Evolutionary conservation across 2,113 vertebrate species (phyloP).

Genomic region (Ctenodactylus gundi): DNA sequence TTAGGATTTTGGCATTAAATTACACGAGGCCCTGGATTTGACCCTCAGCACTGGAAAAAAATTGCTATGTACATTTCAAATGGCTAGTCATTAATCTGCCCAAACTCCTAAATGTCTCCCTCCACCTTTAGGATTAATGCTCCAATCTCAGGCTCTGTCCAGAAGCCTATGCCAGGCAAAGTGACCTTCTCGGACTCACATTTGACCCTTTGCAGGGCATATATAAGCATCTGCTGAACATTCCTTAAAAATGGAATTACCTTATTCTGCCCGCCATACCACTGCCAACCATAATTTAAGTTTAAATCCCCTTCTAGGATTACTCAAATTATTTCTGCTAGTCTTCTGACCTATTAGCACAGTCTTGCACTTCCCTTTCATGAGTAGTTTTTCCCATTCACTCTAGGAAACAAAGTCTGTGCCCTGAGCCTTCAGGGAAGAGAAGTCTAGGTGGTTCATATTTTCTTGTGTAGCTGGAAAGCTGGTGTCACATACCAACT

Average conservation of each 20-base stretch:
- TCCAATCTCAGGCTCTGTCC: not conserved
- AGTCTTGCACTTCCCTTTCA: not conserved
- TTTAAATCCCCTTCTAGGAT: not conserved
- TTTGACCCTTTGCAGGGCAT: not conserved
- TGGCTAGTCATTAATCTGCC: not conserved
- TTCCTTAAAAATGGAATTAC: conserved; percentile 21
- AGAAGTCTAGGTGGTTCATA: not conserved
- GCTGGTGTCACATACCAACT: not conserved
- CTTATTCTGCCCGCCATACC: not conserved
- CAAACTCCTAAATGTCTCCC: not conserved
- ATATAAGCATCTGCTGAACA: not conserved
- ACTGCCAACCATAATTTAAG: not conserved
- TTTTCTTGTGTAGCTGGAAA: conserved; percentile 3
- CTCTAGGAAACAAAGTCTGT: not conserved
- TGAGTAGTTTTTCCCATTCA: not conserved
- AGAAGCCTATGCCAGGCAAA: not conserved
- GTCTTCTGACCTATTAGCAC: not conserved
- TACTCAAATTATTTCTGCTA: not conserved
- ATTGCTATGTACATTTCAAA: not conserved
- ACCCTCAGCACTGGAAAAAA: not conserved
- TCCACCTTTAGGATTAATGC: not conserved
- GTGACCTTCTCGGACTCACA: not conserved
- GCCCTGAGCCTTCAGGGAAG: not conserved
- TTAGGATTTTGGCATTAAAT: not conserved
- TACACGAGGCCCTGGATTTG: not conserved